These are phyloP conservation scores for Catamblyrhynchus diadema DNA, from an alignment of 2,797 vertebrate species.

Conservation along the genomic window DNA sequence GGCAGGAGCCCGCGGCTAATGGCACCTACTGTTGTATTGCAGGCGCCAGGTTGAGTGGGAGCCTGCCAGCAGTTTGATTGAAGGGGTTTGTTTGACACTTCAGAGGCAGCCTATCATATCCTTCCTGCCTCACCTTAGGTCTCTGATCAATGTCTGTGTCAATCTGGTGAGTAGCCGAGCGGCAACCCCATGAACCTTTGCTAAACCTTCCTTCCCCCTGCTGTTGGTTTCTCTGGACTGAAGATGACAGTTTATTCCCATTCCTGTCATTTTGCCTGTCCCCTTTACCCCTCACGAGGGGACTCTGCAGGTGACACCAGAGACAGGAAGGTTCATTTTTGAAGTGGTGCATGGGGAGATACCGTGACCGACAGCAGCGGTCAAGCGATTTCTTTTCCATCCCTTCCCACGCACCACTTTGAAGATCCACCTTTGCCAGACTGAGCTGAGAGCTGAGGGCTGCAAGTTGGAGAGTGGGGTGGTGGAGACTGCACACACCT, in stretches of 20 bases:
- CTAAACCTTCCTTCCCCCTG: conserved; percentile 59
- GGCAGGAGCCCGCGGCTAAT: conserved; percentile 67
- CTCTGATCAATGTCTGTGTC: conserved; percentile 99
- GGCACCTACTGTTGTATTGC: conserved; percentile 79
- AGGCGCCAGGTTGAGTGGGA: conserved; percentile 99
- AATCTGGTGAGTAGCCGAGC: conserved; percentile 89
- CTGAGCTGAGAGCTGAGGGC: conserved; percentile 82
- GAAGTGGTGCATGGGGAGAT: conserved; percentile 77
- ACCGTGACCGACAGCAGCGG: background rate
- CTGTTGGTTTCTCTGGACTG: conserved; percentile 71
- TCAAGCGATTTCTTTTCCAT: conserved; percentile 26
- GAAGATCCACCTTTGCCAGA: conserved; percentile 71
- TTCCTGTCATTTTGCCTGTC: conserved; percentile 20
- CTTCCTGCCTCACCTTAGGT: conserved; percentile 97
- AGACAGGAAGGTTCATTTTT: conserved; percentile 72
- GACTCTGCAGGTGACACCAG: conserved; percentile 62
- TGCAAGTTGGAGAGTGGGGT: conserved; percentile 84
- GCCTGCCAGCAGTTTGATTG: conserved; percentile 98
- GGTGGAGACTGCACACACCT: conserved; percentile 72
- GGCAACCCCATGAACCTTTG: conserved; percentile 61
- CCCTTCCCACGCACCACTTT: conserved; percentile 77
- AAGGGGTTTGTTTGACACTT: conserved; percentile 98
- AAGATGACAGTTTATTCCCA: conserved; percentile 62
- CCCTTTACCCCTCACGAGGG: background rate
- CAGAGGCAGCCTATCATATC: conserved; percentile 99